These are phyloP conservation scores for Cygnus olor DNA, from an alignment of 2,797 vertebrate genomes.

Conservation along the genomic window DNA sequence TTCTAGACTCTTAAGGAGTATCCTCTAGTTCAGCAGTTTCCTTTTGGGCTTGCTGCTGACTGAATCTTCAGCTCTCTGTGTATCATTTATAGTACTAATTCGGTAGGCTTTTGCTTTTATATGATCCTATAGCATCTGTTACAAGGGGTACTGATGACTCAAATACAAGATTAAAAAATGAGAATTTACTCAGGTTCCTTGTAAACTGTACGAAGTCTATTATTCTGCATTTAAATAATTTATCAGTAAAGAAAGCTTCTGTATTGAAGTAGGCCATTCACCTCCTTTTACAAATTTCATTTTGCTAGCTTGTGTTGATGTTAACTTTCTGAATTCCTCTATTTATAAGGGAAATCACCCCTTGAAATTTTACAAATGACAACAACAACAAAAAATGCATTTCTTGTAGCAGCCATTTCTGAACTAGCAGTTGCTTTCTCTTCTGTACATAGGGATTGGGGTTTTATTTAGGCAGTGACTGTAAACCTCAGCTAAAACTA, in stretches of 20 bases:
- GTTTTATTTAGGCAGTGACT: not conserved
- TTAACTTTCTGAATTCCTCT: constrained; percentile 7
- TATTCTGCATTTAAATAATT: constrained; percentile 27
- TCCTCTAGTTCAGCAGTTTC: rapidly evolving
- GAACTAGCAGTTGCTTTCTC: constrained; percentile 15
- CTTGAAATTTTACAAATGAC: not conserved
- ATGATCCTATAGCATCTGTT: not conserved
- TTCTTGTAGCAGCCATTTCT: not conserved
- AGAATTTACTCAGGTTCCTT: not conserved
- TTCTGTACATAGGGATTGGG: not conserved
- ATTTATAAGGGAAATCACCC: constrained; percentile 1
- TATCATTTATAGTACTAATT: not conserved
- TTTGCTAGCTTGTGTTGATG: constrained; percentile 14
- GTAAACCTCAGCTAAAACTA: constrained; percentile 16
- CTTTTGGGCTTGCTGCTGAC: not conserved
- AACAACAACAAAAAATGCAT: not conserved
- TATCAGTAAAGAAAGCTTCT: not conserved
- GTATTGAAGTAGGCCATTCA: not conserved
- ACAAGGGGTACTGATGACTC: not conserved
- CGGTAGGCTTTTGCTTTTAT: not conserved
- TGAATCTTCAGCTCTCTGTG: not conserved
- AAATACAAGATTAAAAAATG: not conserved
- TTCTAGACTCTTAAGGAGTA: not conserved
- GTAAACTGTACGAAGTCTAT: not conserved
- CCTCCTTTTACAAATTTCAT: not conserved